phyloP scores from a whole-genome alignment of 2,888 invertebrate genomes.

The Tenthredo notha region DNA sequence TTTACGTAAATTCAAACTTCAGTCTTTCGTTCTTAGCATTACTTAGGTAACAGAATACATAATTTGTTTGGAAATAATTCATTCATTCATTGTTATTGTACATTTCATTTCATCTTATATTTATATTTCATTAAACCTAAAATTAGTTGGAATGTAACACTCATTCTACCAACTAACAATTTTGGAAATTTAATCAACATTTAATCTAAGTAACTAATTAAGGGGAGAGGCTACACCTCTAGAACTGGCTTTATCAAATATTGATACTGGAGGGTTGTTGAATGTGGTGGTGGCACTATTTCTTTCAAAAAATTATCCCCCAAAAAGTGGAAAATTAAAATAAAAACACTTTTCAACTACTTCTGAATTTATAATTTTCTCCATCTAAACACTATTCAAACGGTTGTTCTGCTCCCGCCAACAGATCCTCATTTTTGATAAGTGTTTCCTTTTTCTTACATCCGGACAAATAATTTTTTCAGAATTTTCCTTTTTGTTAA shows the following conservation, averaged over 20 bases:
- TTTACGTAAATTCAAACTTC: neutral
- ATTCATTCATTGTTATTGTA: neutral
- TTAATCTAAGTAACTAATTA: constrained; percentile 23
- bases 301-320: neutral
- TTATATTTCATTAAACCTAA: constrained; percentile 31
- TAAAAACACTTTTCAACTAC: neutral
- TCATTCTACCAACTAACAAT: constrained; percentile 44
- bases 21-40: constrained; percentile 5
- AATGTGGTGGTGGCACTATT: neutral
- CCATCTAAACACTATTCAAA: neutral
- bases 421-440: neutral
- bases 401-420: neutral
- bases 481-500: neutral
- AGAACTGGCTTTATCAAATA: neutral
- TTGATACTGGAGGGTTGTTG: neutral
- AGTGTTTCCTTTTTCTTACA: neutral
- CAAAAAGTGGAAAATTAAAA: neutral
- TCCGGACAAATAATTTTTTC: neutral
- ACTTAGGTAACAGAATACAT: neutral
- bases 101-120: neutral
- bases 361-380: neutral
- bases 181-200: constrained; percentile 49
- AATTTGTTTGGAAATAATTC: neutral
- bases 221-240: neutral
- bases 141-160: constrained; percentile 44